Base-by-base conservation (phyloP, 2,888 invertebrate species). In the Buathra laborator region DNA sequence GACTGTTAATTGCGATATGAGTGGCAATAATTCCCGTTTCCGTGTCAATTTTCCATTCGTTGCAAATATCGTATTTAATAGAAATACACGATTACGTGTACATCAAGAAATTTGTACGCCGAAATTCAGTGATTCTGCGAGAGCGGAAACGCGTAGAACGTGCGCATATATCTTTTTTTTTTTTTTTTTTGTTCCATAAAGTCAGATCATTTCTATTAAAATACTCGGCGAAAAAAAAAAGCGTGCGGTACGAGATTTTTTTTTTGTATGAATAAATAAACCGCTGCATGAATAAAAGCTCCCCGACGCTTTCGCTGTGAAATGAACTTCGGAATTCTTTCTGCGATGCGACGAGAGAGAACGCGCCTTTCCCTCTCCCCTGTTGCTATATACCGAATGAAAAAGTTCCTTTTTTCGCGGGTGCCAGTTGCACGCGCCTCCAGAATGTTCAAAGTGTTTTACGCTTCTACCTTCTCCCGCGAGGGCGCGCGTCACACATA, bases 401-500 rank as follows among this genome's bases (percentile, higher is more conserved):
- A 68, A 82, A 53, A 68, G 29, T 68, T 48, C 53, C 32, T 84
- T 44, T 48, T 74, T 56, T 32, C 62, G 7, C 62, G 37, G 29
- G 67, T 74, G 64, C 68, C 78, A 53, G 53, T 77, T 72, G 67
- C 72, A 74, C 70, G 75, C 46, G 71, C 53, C 59, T 72, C 66
- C 19, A 66, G 77, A 81, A 77, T 81, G 71, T 74, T 81, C 77
- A 84, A 84, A 84, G 84, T 84, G 51, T 80, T 84, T 84, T 80
- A 37, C 37, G 37, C 7, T 37, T 37, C 37, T 37, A 37, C 37
- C 37, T 37, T 37, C 37, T 37, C 5, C 1, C 37, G 7, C 29
- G 70, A 56, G 59, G 44, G 32, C 66, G 44, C 37, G 56, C 66
- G 46, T 70, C 72, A 29, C 48, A 72, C 62, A 51, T 14, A 32